Evolutionary conservation across 2,113 vertebrate species (phyloP).

Genomic region (Syngnathus scovelli): DNA sequence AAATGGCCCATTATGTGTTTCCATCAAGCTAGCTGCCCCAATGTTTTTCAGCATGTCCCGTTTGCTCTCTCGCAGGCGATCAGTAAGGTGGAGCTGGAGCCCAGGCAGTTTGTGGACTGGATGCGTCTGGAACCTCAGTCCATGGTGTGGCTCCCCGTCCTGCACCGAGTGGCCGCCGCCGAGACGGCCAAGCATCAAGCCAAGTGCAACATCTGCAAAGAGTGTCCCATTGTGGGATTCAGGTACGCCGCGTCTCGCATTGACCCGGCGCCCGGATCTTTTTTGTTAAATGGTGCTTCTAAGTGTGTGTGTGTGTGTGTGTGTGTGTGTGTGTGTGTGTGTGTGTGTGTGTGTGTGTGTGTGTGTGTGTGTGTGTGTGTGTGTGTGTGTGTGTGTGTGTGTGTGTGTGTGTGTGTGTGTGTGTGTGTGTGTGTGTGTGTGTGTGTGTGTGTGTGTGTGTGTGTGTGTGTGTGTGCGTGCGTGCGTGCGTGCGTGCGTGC

Average conservation of each 20-base stretch:
- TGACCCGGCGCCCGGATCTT: neutral
- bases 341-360: too few relatives aligned
- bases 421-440: too few relatives aligned
- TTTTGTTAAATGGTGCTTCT: neutral
- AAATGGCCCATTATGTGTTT: neutral
- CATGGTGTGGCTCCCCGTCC: constrained; percentile 95
- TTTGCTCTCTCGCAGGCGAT: constrained; percentile 73
- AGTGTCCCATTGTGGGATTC: constrained; percentile 96
- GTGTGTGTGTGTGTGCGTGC: too few relatives aligned
- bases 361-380: too few relatives aligned
- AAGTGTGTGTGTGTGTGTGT: neutral
- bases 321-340: too few relatives aligned
- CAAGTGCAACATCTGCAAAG: constrained; percentile 99
- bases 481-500: too few relatives aligned
- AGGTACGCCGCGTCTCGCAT: constrained; percentile 67
- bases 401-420: too few relatives aligned
- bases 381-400: too few relatives aligned
- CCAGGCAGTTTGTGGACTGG: constrained; percentile 91
- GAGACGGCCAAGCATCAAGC: constrained; percentile 98
- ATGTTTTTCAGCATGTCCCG: neutral
- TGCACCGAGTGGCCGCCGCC: constrained; percentile 91
- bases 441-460: too few relatives aligned
- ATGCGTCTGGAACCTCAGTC: constrained; percentile 96
- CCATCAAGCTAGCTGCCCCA: neutral
- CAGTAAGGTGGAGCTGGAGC: constrained; percentile 90